A percentile compares a stretch with the other conserved stretches of the same genome.
Conservation (phyloP, 2,113 vertebrate species). For the Lota lota region DNA sequence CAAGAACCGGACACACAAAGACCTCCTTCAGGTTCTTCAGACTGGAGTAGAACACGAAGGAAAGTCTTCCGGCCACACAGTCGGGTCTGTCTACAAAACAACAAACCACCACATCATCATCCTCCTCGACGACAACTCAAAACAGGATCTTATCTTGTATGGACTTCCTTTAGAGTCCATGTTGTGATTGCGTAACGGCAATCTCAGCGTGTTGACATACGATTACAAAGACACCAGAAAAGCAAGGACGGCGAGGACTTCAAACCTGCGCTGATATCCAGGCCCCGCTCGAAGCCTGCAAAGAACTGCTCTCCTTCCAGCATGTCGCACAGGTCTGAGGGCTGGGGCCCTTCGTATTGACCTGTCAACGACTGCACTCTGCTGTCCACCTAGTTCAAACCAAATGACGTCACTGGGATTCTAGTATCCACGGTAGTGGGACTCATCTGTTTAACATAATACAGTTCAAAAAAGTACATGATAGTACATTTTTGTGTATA, state of each 20-base stretch:
- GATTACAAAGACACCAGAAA: neutral
- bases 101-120: constrained; percentile 6
- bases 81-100: constrained; percentile 84
- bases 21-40: constrained; percentile 95
- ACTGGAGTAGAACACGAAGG: constrained; percentile 90
- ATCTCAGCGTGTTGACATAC: no score
- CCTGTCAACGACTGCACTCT: constrained; percentile 78
- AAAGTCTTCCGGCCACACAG: constrained; percentile 82
- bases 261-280: constrained; percentile 84
- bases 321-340: constrained; percentile 91
- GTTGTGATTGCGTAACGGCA: no score
- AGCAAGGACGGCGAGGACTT: constrained; percentile 15
- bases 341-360: constrained; percentile 88
- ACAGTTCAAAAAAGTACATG: no score
- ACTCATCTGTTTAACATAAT: no score
- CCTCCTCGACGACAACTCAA: neutral
- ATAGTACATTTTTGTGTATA: no score
- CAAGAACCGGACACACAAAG: constrained; percentile 79
- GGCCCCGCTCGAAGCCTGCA: constrained; percentile 90
- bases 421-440: no score
- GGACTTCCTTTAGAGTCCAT: no score
- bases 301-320: constrained; percentile 97
- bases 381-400: constrained; percentile 73
- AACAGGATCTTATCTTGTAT: no score
- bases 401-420: no score